Base-by-base conservation (phyloP, 2,113 vertebrate genomes). In the Bambusicola thoracicus region DNA sequence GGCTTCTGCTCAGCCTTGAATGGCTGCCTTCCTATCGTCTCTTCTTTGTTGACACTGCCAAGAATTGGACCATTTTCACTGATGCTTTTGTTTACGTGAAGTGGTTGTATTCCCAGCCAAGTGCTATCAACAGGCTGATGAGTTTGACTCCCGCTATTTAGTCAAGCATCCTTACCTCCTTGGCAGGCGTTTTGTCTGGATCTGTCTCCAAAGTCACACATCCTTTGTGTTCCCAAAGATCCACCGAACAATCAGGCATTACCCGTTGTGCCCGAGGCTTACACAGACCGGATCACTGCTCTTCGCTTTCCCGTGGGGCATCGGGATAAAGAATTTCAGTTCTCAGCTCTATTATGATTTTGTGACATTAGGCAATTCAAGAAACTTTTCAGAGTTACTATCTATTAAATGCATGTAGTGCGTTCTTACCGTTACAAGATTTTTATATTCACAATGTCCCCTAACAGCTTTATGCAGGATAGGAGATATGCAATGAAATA, bases 201-300 rank as follows among this genome's bases (percentile, higher is more conserved):
- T n/a, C 2, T 1, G 2, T 13, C 49, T 74, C 49, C 41, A 13
- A 8, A 6, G 40, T 48, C 40, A 6, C 53, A 11, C 41, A 12
- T 20, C 40, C 59, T 29, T 16, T 3, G 29, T 8, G 40, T 11
- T 46, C 48, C 62, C 70, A 21, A 21, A 36, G 53, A 43, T 12
- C 11, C 12, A 2, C 17, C 30, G 1, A 40, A 1, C 46, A 29
- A 9, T 18, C 69, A 17, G 38, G 46, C 0, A 5, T 53, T 79
- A 56, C 41, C 41, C 11, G 18, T 21, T 40, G 6, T 73, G 55
- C 29, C n/a, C 11, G 53, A 21, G 61, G 62, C 24, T 56, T 15
- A 4, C 2, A 0, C 0, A 0, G 43, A 4, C 20, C 2, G 1
- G 27, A 46, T 55, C 67, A 0, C 65, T 61, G 66, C 36, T 5